Conservation (phyloP, 2,113 vertebrate genomes). For the Nibea albiflora region DNA sequence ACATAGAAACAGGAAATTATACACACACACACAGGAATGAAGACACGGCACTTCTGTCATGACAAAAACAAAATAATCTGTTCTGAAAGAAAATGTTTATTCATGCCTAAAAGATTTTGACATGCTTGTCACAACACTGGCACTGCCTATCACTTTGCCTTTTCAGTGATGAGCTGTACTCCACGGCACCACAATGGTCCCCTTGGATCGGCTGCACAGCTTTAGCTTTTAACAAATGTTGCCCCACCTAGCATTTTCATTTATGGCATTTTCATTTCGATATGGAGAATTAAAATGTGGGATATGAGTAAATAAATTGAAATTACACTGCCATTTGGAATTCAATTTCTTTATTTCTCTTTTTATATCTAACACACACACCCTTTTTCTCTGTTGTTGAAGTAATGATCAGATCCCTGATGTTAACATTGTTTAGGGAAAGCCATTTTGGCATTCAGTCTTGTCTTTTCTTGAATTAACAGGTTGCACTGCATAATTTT, state of each 20-base stretch:
- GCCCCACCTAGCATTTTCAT: not conserved
- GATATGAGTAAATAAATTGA: constrained; percentile 16
- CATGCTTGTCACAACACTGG: constrained; percentile 69
- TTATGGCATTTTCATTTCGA: too few relatives aligned
- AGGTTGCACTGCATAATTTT: constrained; percentile 46
- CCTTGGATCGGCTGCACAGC: constrained; percentile 19
- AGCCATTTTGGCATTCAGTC: constrained; percentile 35
- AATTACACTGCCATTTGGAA: not conserved
- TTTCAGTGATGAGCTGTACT: constrained; percentile 46
- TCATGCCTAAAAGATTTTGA: constrained; percentile 71
- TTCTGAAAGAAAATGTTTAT: constrained; percentile 68
- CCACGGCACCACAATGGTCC: constrained; percentile 28
- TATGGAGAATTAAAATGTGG: constrained; percentile 33
- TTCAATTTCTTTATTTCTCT: not conserved
- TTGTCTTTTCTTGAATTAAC: constrained; percentile 45
- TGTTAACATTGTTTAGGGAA: constrained; percentile 29
- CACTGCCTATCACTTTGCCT: constrained; percentile 61
- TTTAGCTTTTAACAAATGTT: constrained; percentile 47
- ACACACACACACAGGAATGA: not conserved
- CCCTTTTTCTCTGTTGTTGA: constrained; percentile 1
- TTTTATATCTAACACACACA: not conserved
- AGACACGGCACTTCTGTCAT: constrained; percentile 26
- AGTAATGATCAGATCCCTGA: constrained; percentile 48
- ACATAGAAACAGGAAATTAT: not conserved
- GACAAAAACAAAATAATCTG: constrained; percentile 73